phyloP scores from a whole-genome alignment of 2,888 invertebrate species.

The Lithophane socia region DNA sequence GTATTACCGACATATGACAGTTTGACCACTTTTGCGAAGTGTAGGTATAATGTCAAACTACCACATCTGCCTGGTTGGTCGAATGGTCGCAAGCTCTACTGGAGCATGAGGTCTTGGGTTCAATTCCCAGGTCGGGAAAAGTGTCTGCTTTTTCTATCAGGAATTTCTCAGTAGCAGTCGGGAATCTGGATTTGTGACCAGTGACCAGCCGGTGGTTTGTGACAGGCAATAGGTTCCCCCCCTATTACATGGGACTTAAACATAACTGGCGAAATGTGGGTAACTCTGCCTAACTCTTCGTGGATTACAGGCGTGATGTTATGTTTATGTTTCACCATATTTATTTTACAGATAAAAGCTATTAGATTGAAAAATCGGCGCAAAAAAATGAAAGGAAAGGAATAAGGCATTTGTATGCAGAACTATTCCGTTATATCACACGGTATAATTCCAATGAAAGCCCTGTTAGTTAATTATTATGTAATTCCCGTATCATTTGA shows the following conservation, averaged over 20 bases:
- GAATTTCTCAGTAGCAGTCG: neutral
- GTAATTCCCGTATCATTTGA: neutral
- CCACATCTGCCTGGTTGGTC: neutral
- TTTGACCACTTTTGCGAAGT: neutral
- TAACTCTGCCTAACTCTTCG: neutral
- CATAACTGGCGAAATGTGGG: neutral
- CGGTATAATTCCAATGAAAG: slow-evolving; percentile 8
- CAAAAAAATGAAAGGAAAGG: too few species aligned
- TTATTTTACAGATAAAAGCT: too few species aligned
- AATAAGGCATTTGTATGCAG: neutral
- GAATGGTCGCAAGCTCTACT: neutral
- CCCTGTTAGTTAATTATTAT: neutral
- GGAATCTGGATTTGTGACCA: too few species aligned
- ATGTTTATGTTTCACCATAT: neutral
- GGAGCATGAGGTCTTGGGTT: neutral
- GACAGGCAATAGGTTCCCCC: too few species aligned
- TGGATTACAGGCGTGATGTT: neutral
- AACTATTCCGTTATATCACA: neutral
- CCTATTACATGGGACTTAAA: neutral
- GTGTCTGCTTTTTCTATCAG: neutral
- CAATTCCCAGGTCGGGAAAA: neutral
- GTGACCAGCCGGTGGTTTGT: too few species aligned
- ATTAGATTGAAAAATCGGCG: neutral
- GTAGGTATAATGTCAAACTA: neutral
- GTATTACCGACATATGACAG: neutral